Percentiles rank a stretch among this genome's conserved stretches.
phyloP scores from a whole-genome alignment of 2,888 invertebrate genomes.

The Tupiocoris notatus region DNA sequence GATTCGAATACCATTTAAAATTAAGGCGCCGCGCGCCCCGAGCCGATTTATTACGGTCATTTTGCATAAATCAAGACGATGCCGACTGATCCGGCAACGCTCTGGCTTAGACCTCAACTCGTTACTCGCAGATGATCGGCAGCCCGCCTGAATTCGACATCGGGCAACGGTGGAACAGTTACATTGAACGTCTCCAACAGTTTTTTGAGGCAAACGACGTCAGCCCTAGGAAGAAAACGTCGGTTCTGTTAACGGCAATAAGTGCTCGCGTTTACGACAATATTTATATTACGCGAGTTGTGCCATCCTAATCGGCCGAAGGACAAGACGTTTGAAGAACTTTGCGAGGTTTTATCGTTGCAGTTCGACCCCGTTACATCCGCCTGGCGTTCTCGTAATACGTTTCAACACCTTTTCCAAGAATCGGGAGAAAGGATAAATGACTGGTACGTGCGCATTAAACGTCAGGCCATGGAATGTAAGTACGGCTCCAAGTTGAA shows the following conservation, averaged over 20 bases:
- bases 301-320: slow-evolving; percentile 7
- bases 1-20: no score
- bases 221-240: no score
- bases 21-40: no score
- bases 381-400: not conserved
- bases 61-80: no score
- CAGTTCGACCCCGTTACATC: not conserved
- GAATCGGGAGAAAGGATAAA: not conserved
- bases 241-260: not conserved
- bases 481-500: not conserved
- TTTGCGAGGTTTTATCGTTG: not conserved
- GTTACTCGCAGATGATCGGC: no score
- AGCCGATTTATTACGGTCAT: no score
- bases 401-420: not conserved
- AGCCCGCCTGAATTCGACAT: no score
- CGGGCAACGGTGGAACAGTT: no score
- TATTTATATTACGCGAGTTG: slow-evolving; percentile 1
- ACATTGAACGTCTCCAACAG: no score
- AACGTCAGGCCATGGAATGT: slow-evolving; percentile 2
- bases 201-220: no score
- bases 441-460: slow-evolving; percentile 6
- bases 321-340: not conserved
- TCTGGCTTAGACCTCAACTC: no score
- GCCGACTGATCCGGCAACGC: no score
- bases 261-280: slow-evolving; percentile 1